Percentiles rank a stretch among this genome's conserved stretches.
These are phyloP conservation scores for Strix aluco DNA, from an alignment of 2,113 vertebrate species.

Conservation along the genomic window DNA sequence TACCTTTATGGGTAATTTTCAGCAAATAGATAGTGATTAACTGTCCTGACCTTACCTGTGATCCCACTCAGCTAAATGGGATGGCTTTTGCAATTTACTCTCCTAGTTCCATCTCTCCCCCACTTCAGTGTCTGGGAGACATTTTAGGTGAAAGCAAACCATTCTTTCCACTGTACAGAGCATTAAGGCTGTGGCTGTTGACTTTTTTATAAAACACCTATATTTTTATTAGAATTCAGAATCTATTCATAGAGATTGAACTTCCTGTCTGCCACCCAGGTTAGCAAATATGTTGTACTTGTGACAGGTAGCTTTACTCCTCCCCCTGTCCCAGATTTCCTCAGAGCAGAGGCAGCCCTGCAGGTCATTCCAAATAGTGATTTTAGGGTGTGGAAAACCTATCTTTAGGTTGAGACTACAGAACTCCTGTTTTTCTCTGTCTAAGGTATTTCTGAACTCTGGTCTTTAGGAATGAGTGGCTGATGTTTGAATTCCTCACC, in stretches of 20 bases:
- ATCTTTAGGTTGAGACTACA: not conserved
- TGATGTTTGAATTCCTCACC: not conserved
- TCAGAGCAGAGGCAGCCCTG: not conserved
- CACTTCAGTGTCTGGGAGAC: not conserved
- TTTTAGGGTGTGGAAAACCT: not conserved
- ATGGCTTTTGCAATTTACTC: not conserved
- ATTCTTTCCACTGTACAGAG: not conserved
- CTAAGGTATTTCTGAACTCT: not conserved
- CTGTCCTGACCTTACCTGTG: not conserved
- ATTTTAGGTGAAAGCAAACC: not conserved
- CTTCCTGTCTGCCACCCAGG: not conserved
- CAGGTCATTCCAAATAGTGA: not conserved
- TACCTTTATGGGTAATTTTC: slow-evolving; percentile 8
- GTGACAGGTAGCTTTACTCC: not conserved
- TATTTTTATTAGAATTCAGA: not conserved
- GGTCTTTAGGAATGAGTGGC: not conserved
- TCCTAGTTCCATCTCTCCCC: not conserved
- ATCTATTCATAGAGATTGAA: not conserved
- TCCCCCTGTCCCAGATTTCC: not conserved
- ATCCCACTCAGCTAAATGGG: not conserved
- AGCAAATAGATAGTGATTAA: slow-evolving; percentile 12
- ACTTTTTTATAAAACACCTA: not conserved
- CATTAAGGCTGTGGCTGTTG: not conserved
- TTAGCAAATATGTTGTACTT: not conserved
- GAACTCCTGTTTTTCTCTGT: not conserved